Base-by-base conservation (phyloP, 2,888 invertebrate species). In the Drosophila meridiana region DNA sequence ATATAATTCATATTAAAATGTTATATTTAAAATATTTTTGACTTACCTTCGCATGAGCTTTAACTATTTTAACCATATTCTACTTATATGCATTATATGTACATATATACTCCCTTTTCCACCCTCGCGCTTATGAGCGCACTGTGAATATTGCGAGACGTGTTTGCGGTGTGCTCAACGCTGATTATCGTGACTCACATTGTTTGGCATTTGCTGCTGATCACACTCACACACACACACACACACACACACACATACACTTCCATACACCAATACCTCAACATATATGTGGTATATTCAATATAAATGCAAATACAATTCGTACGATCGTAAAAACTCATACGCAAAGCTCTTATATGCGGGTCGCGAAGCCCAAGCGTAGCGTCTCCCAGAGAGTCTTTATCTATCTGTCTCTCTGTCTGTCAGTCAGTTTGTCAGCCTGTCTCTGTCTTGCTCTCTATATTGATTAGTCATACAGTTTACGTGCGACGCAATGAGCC, bases 161-260 rank as follows among this genome's bases (percentile, higher is more conserved):
- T 87, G 83, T 89, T 84, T 86, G 80, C 76, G 73, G 83, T 87
- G 73, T 64, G 88, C 65, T 75, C 72, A 74, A 62, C 67, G 76
- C 65, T 85, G 78, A 87, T 81, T 84, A 81, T 84, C 89, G 91
- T 91, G 91, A 90, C 89, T 90, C 90, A 90, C 78, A 81, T 82
- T 76, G 80, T 78, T 84, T 86, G 86, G 87, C 74, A 90, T 89
- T 87, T 91, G 76, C 79, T 60, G 40, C 67, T 76, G 82, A 83
- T 81, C 83, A 64, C 69, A 80, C 70, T 66, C 63, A 67, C 45
- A 59, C 50, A 59, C 11, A 60, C 34, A 62, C 7, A 28, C 20
- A 40, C 79, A 63, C 68, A 73, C 73, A 71, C 61, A 66, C 43
- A 56, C 45, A 61, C 26, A 59, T 40, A 63, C 30, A 48, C 8